Evolutionary conservation across 2,888 invertebrate genomes (phyloP).

Genomic region (Lithophane socia): DNA sequence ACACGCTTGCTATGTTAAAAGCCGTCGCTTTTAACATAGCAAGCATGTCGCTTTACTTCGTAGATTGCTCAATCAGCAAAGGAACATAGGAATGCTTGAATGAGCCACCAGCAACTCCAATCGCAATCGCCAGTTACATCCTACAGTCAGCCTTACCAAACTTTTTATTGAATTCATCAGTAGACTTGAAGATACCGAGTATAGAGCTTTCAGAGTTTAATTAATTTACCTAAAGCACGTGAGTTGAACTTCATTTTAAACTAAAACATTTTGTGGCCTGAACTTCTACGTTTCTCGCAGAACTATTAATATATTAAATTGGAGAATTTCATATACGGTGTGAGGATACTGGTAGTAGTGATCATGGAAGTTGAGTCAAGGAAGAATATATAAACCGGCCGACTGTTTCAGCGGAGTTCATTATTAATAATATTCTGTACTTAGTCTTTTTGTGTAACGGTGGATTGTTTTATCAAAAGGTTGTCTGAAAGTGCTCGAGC

Average conservation of each 20-base stretch:
- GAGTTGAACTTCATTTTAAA: slow-evolving; percentile 55
- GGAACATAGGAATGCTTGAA: background rate
- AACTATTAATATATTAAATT: slow-evolving; percentile 60
- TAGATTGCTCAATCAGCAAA: background rate
- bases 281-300: slow-evolving; percentile 48
- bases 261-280: slow-evolving; percentile 63
- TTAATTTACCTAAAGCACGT: slow-evolving; percentile 66
- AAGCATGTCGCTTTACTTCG: background rate
- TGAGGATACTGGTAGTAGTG: slow-evolving; percentile 25
- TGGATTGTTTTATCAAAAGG: background rate
- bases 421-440: slow-evolving; percentile 19
- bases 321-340: slow-evolving; percentile 50
- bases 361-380: slow-evolving; percentile 27
- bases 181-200: slow-evolving; percentile 50
- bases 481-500: background rate
- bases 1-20: no score
- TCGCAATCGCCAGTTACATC: slow-evolving; percentile 35
- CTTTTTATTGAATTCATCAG: slow-evolving; percentile 68
- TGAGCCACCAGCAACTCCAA: slow-evolving; percentile 15
- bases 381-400: slow-evolving; percentile 29
- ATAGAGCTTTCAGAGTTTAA: slow-evolving; percentile 59
- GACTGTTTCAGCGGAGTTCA: background rate
- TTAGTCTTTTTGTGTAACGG: background rate
- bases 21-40: background rate
- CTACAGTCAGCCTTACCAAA: slow-evolving; percentile 32